Evolutionary conservation across 2,113 vertebrate genomes (phyloP).

Genomic region (Misgurnus anguillicaudatus): DNA sequence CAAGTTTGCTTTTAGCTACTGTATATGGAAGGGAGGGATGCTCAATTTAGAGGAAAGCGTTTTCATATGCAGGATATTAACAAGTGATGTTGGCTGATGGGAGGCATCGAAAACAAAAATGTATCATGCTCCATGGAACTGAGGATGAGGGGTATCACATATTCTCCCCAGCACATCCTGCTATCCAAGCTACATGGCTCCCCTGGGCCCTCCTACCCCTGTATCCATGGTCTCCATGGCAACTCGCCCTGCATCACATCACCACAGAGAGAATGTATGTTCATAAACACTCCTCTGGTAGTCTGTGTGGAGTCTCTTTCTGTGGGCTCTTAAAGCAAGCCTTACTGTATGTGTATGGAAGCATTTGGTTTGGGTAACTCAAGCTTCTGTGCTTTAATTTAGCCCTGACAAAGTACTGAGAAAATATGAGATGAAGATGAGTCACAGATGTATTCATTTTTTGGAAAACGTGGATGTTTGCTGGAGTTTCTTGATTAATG

Average conservation of each 20-base stretch:
- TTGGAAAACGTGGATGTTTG: not conserved
- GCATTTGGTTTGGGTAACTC: not conserved
- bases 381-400: not conserved
- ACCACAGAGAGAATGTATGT: constrained; percentile 33
- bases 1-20: not conserved
- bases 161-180: constrained; percentile 9
- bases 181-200: constrained; percentile 47
- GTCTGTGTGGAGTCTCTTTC: not conserved
- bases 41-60: not conserved
- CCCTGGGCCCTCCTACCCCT: constrained; percentile 51
- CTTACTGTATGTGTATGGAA: too few species aligned
- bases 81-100: constrained; percentile 3
- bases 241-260: constrained; percentile 51
- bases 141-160: constrained; percentile 13
- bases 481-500: too few species aligned
- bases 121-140: not conserved
- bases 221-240: constrained; percentile 51
- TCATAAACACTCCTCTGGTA: constrained; percentile 25
- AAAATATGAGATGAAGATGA: not conserved
- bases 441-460: not conserved
- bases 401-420: constrained; percentile 2
- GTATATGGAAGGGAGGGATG: not conserved
- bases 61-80: constrained; percentile 18
- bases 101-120: not conserved
- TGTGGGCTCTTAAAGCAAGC: not conserved